Evolutionary conservation across 2,113 vertebrate genomes (phyloP).

Genomic region (Ictidomys tridecemlineatus): DNA sequence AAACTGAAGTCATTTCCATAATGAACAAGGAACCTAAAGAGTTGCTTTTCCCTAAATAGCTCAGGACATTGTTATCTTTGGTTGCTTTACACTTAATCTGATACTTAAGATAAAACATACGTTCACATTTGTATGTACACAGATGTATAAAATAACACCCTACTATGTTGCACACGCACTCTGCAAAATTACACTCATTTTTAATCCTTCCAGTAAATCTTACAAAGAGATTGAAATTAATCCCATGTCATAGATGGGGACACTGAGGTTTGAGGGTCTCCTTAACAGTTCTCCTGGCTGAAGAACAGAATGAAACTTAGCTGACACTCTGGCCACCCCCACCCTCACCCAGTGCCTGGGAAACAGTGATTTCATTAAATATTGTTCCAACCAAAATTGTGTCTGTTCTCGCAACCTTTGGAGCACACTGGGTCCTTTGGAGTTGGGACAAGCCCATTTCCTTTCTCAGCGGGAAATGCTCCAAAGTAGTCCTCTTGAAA

Average conservation of each 20-base stretch:
- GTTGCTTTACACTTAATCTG: conserved; percentile 8
- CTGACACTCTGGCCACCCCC: not conserved
- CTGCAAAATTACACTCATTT: not conserved
- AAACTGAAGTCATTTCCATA: conserved; percentile 60
- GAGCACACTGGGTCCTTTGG: conserved; percentile 75
- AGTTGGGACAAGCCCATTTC: conserved; percentile 87
- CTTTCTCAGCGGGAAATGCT: conserved; percentile 87
- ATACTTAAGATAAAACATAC: not conserved
- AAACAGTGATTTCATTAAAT: conserved; percentile 29
- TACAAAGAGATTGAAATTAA: not conserved
- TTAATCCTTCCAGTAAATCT: not conserved
- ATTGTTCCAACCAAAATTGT: conserved; percentile 63
- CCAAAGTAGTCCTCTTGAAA: conserved; percentile 88
- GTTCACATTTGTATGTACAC: too few relatives aligned
- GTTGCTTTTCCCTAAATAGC: not conserved
- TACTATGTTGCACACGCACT: not conserved
- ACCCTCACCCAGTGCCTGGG: not conserved
- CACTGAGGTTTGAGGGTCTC: not conserved
- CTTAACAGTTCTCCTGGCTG: not conserved
- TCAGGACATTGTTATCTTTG: not conserved
- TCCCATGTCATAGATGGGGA: not conserved
- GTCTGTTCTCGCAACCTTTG: conserved; percentile 80
- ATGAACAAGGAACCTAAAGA: conserved; percentile 33
- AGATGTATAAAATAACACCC: not conserved
- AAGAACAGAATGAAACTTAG: not conserved